These are phyloP conservation scores for Catagonus wagneri DNA, from an alignment of 2,113 vertebrate genomes.

Conservation along the genomic window DNA sequence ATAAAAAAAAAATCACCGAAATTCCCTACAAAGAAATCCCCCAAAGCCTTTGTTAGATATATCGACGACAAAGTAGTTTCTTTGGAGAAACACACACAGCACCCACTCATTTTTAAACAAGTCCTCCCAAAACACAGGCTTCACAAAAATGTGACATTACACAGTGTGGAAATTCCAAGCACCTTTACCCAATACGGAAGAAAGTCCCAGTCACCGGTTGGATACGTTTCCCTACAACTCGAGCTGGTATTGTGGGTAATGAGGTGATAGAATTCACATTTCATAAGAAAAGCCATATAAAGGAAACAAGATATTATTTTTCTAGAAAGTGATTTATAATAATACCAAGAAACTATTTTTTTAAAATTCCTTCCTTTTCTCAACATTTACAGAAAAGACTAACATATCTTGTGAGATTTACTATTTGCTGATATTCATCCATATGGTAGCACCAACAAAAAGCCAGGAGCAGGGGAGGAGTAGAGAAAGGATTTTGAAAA, in stretches of 20 bases:
- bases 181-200: conserved; percentile 34
- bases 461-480: not conserved
- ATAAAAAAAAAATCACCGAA: not conserved
- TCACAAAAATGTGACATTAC: conserved; percentile 3
- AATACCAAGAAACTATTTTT: conserved; percentile 72
- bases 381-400: conserved; percentile 76
- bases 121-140: conserved; percentile 24
- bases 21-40: not conserved
- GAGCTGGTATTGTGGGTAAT: conserved; percentile 69
- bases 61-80: not conserved
- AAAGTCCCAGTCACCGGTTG: conserved; percentile 45
- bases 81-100: not conserved
- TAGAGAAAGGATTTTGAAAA: not conserved
- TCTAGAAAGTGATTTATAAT: conserved; percentile 78
- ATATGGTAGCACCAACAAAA: conserved; percentile 69
- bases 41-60: not conserved
- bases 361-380: conserved; percentile 63
- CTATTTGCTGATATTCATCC: conserved; percentile 74
- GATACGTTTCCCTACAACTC: conserved; percentile 57
- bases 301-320: conserved; percentile 82
- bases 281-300: conserved; percentile 80
- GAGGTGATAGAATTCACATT: conserved; percentile 81
- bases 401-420: conserved; percentile 75
- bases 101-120: conserved; percentile 64
- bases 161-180: conserved; percentile 51